Evolutionary conservation across 92 coral and sea anemone genomes (phyloP), one percentile per base, ranked within the genome.

Genomic region (Galaxea fascicularis): DNA sequence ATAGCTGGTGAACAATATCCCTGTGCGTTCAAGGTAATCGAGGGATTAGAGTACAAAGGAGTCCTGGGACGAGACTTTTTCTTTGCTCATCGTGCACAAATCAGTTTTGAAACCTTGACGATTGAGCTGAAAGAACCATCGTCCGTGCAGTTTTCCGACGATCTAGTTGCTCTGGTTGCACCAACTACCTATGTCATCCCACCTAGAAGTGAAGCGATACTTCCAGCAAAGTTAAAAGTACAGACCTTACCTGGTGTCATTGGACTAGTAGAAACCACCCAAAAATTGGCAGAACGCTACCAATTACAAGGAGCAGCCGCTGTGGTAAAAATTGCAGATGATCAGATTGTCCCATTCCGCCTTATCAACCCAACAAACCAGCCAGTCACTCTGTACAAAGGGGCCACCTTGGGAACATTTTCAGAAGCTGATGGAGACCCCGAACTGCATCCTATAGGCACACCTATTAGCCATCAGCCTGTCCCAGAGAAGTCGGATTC

Each of bases 61-160:
- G 82, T 85, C 57, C 27, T 85, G 4, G 89, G 84, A 0, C 56
- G 83, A 77, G 89, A 85, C 58, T 85, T 85, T 21, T 65, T 77
- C 14, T 54, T 18, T 5, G 49, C 66, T 10, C 29, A 52, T 4
- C 51, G 52, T 17, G 80, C 80, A 2, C 10, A 75, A 15, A 75
- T 75, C 26, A 28, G 52, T 29, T 75, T 75, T 56, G 80, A 17
- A 8, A 9, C 28, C 13, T n/a, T 75, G n/a, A 75, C n/a, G n/a
- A n/a, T n/a, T n/a, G n/a, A n/a, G n/a, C n/a, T n/a, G n/a, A n/a
- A n/a, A n/a, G n/a, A n/a, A 75, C 8, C 0, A 0, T 4, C 79
- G 0, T 14, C 79, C 0, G 49, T 74, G 0, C 26, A 16, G 6
- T 74, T 74, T 27, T 74, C 79, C 7, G 66, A 52, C 11, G 79